A percentile compares a stretch with the other conserved stretches of the same genome.
Conservation (phyloP, 2,888 invertebrate genomes). For the Ephialtes manifestator region DNA sequence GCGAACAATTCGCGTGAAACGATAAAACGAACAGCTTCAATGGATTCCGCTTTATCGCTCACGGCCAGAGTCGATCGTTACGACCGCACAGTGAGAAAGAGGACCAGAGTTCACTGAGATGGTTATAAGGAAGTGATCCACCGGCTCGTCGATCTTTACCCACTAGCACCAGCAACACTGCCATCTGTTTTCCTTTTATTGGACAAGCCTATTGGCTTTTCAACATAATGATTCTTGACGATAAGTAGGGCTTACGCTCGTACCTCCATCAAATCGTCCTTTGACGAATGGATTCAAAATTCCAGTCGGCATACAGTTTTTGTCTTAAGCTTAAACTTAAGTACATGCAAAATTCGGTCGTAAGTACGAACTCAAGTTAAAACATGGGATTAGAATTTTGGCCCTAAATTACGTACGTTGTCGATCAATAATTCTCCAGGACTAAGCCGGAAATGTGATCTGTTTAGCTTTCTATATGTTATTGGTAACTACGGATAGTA, state of each 20-base stretch:
- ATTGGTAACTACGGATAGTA: too few species aligned
- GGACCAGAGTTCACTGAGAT: constrained; percentile 42
- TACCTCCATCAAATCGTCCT: too few species aligned
- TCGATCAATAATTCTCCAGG: too few species aligned
- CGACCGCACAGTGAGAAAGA: constrained; percentile 24
- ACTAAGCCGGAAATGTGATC: too few species aligned
- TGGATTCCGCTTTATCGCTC: constrained; percentile 55
- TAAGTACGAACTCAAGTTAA: too few species aligned
- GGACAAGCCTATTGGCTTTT: background rate
- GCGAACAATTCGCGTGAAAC: constrained; percentile 29
- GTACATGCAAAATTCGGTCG: too few species aligned
- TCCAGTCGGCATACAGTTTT: too few species aligned
- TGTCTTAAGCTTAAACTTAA: too few species aligned
- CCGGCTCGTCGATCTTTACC: constrained; percentile 30
- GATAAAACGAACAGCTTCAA: constrained; percentile 34
- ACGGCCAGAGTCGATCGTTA: constrained; percentile 48
- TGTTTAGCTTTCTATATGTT: too few species aligned
- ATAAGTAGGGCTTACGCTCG: background rate
- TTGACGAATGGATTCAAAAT: too few species aligned
- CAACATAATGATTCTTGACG: background rate
- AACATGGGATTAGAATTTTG: too few species aligned
- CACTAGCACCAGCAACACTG: background rate
- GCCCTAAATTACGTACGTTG: too few species aligned
- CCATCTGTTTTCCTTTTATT: constrained; percentile 23
- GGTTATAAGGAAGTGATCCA: constrained; percentile 47